These are phyloP conservation scores for Watsonalla binaria DNA, from an alignment of 2,888 invertebrate genomes.

Conservation along the genomic window DNA sequence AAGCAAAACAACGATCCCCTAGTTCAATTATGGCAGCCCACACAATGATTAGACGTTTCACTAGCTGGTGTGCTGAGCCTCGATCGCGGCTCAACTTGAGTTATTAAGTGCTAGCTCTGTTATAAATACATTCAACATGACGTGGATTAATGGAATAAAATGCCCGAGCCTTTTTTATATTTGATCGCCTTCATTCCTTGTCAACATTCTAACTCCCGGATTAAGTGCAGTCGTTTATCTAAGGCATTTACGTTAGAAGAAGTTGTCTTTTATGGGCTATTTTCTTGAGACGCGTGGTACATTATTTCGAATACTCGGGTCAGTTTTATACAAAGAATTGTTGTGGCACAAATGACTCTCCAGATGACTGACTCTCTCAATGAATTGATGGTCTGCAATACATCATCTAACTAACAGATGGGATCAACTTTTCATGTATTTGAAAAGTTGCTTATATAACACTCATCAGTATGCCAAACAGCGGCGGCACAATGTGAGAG, in stretches of 20 bases:
- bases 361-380: constrained; percentile 20
- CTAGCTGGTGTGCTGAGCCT: constrained; percentile 47
- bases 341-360: constrained; percentile 32
- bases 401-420: constrained; percentile 28
- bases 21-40: constrained; percentile 73
- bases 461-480: constrained; percentile 17
- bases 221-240: constrained; percentile 71
- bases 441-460: constrained; percentile 21
- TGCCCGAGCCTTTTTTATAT: constrained; percentile 55
- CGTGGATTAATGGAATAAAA: constrained; percentile 70
- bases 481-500: constrained; percentile 13
- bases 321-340: constrained; percentile 35
- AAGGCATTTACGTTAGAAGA: constrained; percentile 57
- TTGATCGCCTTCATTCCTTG: constrained; percentile 66
- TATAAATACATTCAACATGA: constrained; percentile 72
- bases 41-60: constrained; percentile 75
- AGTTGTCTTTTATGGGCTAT: constrained; percentile 60
- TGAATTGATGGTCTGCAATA: constrained; percentile 36
- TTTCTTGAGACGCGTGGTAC: constrained; percentile 44
- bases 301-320: constrained; percentile 55
- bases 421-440: constrained; percentile 26
- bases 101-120: constrained; percentile 75
- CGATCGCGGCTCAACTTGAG: constrained; percentile 56
- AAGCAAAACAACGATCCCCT: constrained; percentile 61
- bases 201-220: constrained; percentile 73